Evolutionary conservation across 2,888 invertebrate species (phyloP), one percentile per base, ranked within the genome.

Genomic region (Drosophila vallismaia): DNA sequence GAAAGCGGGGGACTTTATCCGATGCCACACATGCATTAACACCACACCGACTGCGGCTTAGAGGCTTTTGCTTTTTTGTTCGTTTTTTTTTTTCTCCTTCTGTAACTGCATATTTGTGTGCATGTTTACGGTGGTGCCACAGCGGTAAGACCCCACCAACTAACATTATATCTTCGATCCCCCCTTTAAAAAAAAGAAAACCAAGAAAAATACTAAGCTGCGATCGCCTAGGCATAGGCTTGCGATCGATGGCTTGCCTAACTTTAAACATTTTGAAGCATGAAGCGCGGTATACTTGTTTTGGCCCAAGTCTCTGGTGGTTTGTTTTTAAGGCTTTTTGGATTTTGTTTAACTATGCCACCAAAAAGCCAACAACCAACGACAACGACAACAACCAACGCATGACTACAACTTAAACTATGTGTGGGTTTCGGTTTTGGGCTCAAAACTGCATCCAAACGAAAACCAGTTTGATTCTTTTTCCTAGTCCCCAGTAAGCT

Each of bases 251-350:
- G 50, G 79, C 74, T 85, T 85, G 79, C 82, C 85, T 71, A 85
- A 82, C 77, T 72, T 77, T 75, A 80, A 84, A 68, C 75, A 79
- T 79, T 84, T 75, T 75, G 51, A 76, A 71, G 79, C 85, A 82
- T 82, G 82, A 79, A 85, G 82, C 82, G 82, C 82, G 82, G 86
- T 79, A 82, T 85, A 85, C 82, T 79, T 85, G 82, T 79, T 85
- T 85, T 75, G 77, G 85, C 74, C 66, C 75, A 75, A 71, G 66
- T 67, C 77, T 38, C 38, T 73, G 62, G 73, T 81, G 38, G 31
- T 48, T 31, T 48, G 48, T 33, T 62, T 42, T 42, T 19, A 8
- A 19, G 40, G 40, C 40, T 40, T 14, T 40, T 40, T 49, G 14
- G 31, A 12, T 49, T 36, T 64, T 52, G 38, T 64, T 62, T 62